Base-by-base conservation (phyloP, 2,888 invertebrate genomes). In the Eupithecia tripunctaria region DNA sequence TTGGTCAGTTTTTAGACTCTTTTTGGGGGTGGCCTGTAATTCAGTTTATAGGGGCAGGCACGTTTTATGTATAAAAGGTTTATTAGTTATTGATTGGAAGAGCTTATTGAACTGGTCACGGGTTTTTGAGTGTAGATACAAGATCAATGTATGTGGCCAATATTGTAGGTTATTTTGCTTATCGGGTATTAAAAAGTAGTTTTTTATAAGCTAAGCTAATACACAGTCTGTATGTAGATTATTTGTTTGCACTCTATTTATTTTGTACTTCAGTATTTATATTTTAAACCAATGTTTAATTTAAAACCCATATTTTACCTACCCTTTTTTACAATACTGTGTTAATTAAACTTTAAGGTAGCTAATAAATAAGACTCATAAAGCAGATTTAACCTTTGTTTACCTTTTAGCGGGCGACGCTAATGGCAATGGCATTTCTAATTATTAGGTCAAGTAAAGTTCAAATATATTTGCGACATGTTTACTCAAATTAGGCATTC, bases 341-440 rank as follows among this genome's bases (percentile, higher is more conserved):
- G 8, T 47, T 8, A n/a, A 47, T 47, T 47, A 21, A 51, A 51
- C 47, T 51, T 63, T 18, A 36, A 4, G 14, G 6, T 21, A 4
- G 14, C 1, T 21, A 25, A 21, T 64, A 21, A n/a, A 21, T 64
- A 41, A 67, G 63, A 56, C 63, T 67, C 63, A 63, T 66, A 36
- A 56, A 41, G 12, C 60, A 60, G 38, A 62, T 47, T 38, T 67
- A 60, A 51, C 68, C 59, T 67, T 63, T 72, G 75, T 70, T 73
- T 59, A 74, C 75, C 71, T 73, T 70, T 70, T 6, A 62, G 76
- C 75, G 68, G 75, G 51, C 43, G 70, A 68, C 32, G 68, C 32
- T 75, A 75, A 76, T 79, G 71, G 78, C 68, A 70, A 78, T 75
- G 79, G 65, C 74, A 79, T 79, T 79, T 72, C 68, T 64, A 73